Base-by-base conservation (phyloP, 2,888 invertebrate genomes). In the Cetonia aurata region DNA sequence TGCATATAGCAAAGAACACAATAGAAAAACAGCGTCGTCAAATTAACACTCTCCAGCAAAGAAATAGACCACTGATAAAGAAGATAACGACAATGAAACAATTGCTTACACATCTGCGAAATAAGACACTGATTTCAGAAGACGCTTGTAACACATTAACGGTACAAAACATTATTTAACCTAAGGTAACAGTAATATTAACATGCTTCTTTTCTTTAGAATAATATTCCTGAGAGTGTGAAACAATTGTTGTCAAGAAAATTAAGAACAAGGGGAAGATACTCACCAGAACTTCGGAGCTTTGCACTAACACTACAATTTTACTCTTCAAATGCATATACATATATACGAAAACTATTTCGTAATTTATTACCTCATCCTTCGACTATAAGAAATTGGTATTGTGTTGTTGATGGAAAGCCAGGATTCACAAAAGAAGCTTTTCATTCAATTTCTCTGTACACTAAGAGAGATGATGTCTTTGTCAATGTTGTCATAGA, bases 401-500 rank as follows among this genome's bases (percentile, higher is more conserved):
- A 68, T 13, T 19, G 25, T 33, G 68, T 68, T n/a, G 57, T 68
- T 13, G 59, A 59, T 57, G 68, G 68, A 19, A 37, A 31, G 8
- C 68, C 68, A n/a, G 68, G 68, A 1, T 70, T 70, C 41, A 65
- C 46, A 15, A 48, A 25, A 17, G 62, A 70, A 33, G 55, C 62
- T 12, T 42, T 62, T 12, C 0, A 88, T 33, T 57, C 57, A 46
- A 60, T 57, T 15, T 75, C 9, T 71, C 73, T 48, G 67, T 73
- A 67, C 76, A 76, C 8, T 76, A 57, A 46, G 2, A 48, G 9
- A 31, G 19, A 48, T 17, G 13, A 46, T 19, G 41, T 69, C 10
- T 37, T 69, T 33, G 6, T 57, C 17, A 74, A 74, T 60, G 67
- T 80, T 52, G 70, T 80, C 1, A 72, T 80, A 15, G 79, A 80